Percentiles rank a stretch among this genome's conserved stretches.
phyloP scores from a whole-genome alignment of 2,797 vertebrate species.

The Intellagama lesueurii region DNA sequence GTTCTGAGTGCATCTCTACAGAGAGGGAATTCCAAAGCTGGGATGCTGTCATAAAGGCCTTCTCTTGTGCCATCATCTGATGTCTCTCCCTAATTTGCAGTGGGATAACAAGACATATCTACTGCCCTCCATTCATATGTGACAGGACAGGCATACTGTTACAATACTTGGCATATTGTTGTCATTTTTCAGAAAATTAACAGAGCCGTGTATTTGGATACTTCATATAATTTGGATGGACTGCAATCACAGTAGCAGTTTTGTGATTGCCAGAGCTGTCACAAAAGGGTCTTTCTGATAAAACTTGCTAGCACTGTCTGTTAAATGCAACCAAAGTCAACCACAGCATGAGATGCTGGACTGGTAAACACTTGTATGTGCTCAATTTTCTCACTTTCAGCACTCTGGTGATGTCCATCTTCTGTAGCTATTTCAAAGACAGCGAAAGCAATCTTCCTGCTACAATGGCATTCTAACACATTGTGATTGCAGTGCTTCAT shows the following conservation, averaged over 20 bases:
- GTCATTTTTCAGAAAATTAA: not conserved
- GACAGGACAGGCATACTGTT: not conserved
- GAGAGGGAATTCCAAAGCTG: not conserved
- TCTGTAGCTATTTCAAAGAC: conserved; percentile 32
- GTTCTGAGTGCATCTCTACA: not conserved
- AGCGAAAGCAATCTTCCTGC: not conserved
- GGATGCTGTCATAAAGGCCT: too few species aligned
- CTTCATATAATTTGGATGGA: not conserved
- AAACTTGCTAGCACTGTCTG: not conserved
- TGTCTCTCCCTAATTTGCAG: not conserved
- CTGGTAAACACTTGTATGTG: not conserved
- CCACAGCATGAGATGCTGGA: conserved; percentile 5
- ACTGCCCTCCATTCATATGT: not conserved
- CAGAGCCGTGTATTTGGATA: not conserved
- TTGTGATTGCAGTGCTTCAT: conserved; percentile 14
- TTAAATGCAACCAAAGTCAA: not conserved
- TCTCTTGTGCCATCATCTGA: not conserved
- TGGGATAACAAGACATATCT: not conserved
- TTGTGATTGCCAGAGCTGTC: too few species aligned
- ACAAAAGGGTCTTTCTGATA: not conserved
- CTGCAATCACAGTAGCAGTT: not conserved
- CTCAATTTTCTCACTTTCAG: conserved; percentile 19
- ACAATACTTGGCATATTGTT: not conserved
- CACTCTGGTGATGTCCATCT: not conserved
- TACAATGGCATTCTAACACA: conserved; percentile 18